These are phyloP conservation scores for Hassar affinis DNA, from an alignment of 2,113 vertebrate species.

Conservation along the genomic window DNA sequence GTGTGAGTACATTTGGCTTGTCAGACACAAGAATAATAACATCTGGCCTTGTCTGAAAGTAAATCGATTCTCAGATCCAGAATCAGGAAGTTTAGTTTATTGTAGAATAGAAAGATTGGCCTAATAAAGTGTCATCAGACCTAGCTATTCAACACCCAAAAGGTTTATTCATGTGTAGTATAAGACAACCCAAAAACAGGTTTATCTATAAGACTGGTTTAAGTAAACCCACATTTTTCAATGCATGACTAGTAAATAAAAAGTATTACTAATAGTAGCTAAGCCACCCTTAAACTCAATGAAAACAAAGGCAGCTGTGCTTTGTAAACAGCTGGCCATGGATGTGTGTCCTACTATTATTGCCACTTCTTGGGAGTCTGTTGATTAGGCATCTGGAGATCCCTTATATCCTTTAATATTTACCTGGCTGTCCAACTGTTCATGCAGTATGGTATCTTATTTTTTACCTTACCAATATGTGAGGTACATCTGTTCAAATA, in stretches of 20 bases:
- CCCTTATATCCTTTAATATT: background rate
- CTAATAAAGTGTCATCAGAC: background rate
- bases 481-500: background rate
- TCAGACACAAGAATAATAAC: background rate
- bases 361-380: background rate
- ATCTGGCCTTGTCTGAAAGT: background rate
- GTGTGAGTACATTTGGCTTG: background rate
- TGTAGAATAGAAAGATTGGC: background rate
- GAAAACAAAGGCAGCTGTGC: background rate
- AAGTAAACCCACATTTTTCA: background rate
- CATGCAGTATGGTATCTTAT: background rate
- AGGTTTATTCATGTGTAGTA: background rate
- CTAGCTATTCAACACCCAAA: background rate
- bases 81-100: background rate
- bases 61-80: background rate
- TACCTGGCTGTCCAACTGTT: background rate
- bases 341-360: background rate
- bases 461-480: background rate
- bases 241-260: background rate
- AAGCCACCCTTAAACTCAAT: background rate
- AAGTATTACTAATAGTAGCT: background rate
- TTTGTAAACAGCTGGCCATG: background rate
- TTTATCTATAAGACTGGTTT: background rate
- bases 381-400: background rate
- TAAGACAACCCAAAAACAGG: background rate